Evolutionary conservation across 1,140 invertebrate species (phyloP), one percentile per base, ranked within the genome.

Genomic region (Trichonephila clavata): DNA sequence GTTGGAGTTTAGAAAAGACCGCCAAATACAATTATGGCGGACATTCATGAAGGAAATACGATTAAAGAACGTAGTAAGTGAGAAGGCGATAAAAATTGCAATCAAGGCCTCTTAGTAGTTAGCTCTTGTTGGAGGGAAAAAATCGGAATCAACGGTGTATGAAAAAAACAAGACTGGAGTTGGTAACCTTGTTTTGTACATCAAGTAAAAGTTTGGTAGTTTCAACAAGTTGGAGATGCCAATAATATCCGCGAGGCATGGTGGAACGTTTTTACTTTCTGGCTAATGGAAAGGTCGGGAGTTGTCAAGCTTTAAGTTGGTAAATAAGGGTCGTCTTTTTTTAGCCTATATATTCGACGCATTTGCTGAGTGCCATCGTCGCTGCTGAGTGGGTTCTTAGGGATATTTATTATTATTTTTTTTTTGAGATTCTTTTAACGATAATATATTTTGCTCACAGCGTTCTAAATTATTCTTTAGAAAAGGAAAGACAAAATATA

Each of bases 141-240:
- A 63, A 63, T 63, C 13, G 21, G 16, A 20, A 20, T 20, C 20
- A n/a, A 32, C 24, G 24, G n/a, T 16, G 24, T 71, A 24, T 24
- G 27, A 71, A 71, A 71, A n/a, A 71, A 71, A 24, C 27, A 71
- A 18, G 68, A 71, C 24, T 32, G 68, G 16, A 71, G 68, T 18
- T 32, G 14, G n/a, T 71, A 71, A 71, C 68, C 68, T 71, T 71
- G 27, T 71, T 71, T 65, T 65, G 63, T 65, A n/a, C 63, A 14
- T 14, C 63, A 16, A 71, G 68, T 24, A 71, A 71, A 71, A 71
- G 13, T 71, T 32, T 71, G 68, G n/a, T 18, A 16, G 13, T 24
- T 71, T 71, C 63, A n/a, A 16, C 68, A 32, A 71, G 68, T 71
- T 71, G 68, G 68, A 27, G 14, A 71, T 71, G 68, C 5, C 24